Percentiles rank a stretch among this genome's conserved stretches.
Conservation (phyloP, 2,797 vertebrate genomes). For the Glyptemys insculpta region DNA sequence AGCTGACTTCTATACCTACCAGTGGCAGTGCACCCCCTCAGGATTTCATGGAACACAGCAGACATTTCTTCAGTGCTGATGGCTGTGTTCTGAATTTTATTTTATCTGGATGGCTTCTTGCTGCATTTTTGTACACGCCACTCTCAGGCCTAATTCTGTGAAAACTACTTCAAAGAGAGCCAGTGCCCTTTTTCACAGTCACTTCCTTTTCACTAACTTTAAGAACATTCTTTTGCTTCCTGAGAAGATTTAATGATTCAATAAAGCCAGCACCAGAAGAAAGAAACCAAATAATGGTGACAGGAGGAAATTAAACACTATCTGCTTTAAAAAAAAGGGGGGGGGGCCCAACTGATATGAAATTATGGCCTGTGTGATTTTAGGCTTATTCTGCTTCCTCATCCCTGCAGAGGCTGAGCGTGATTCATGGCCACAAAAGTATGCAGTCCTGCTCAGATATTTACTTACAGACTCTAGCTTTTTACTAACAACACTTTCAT, state of each 20-base stretch:
- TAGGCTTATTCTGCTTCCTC: not conserved
- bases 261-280: not conserved
- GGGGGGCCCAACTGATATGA: not conserved
- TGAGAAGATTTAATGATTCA: not conserved
- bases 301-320: not conserved
- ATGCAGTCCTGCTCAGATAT: not conserved
- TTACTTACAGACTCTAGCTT: constrained; percentile 32
- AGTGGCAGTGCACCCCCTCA: not conserved
- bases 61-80: not conserved
- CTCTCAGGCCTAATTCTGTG: constrained; percentile 10
- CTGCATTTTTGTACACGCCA: not conserved
- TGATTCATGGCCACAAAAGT: constrained; percentile 8
- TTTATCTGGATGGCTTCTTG: constrained; percentile 13
- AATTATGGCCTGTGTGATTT: not conserved
- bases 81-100: constrained; percentile 13
- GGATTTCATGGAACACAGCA: not conserved
- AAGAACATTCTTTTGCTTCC: not conserved
- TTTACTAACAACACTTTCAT: constrained; percentile 23
- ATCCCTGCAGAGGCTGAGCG: not conserved
- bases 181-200: not conserved
- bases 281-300: constrained; percentile 24
- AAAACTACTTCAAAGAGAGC: constrained; percentile 33
- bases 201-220: constrained; percentile 27
- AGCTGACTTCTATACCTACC: not conserved
- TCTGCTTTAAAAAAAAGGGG: not conserved